These are phyloP conservation scores for Corythoichthys haematopterus DNA, from an alignment of 2,113 vertebrate genomes.

Conservation along the genomic window DNA sequence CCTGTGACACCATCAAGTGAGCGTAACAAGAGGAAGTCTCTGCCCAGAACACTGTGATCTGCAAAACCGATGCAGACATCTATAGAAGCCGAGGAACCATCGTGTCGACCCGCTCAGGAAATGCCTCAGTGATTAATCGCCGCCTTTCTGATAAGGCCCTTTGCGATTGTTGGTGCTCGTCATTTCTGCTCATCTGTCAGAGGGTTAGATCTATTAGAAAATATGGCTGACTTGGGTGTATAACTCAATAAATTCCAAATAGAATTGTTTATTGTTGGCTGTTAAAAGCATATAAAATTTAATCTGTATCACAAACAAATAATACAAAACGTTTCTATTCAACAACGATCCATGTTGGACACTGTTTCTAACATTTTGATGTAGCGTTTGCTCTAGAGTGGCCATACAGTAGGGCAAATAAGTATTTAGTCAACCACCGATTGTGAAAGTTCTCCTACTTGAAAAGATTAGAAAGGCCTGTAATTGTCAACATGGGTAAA, in stretches of 20 bases:
- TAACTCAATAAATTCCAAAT: not conserved
- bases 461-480: no score
- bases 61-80: not conserved
- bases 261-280: not conserved
- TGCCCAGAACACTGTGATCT: slow-evolving; percentile 17
- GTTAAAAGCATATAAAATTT: not conserved
- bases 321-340: not conserved
- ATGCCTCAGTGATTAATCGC: slow-evolving; percentile 39
- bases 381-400: no score
- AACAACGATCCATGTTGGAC: not conserved
- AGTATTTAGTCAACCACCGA: no score
- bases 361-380: no score
- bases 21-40: slow-evolving; percentile 33
- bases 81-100: slow-evolving; percentile 11
- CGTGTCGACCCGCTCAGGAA: slow-evolving; percentile 30
- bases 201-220: not conserved
- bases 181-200: slow-evolving; percentile 3
- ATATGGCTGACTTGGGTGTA: not conserved
- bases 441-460: no score
- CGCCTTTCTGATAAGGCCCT: slow-evolving; percentile 13
- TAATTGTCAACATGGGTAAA: no score
- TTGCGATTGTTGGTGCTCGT: slow-evolving; percentile 8
- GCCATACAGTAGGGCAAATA: no score
- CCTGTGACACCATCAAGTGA: not conserved
- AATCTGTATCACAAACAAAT: no score